These are phyloP conservation scores for Junonia oenone DNA, from an alignment of 2,888 invertebrate species.

Conservation along the genomic window DNA sequence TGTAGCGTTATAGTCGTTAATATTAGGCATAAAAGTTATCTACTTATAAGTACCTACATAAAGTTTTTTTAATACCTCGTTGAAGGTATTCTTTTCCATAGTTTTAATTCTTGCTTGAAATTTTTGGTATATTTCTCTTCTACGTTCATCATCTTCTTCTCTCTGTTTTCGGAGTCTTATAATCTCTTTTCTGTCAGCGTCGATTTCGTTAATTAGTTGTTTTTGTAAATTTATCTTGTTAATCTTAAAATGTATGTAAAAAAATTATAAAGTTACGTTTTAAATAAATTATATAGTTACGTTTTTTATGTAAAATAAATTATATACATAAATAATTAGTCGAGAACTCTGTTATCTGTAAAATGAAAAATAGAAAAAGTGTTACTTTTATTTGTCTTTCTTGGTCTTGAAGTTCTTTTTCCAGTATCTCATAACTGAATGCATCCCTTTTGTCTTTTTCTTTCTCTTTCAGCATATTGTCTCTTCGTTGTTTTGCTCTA, in stretches of 20 bases:
- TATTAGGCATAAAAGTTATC: too few relatives aligned
- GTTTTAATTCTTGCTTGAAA: constrained; percentile 40
- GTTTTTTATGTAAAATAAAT: too few relatives aligned
- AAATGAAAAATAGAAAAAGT: too few relatives aligned
- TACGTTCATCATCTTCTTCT: constrained; percentile 33
- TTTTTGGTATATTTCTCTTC: constrained; percentile 35
- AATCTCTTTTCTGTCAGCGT: constrained; percentile 31
- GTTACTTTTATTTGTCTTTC: constrained; percentile 17
- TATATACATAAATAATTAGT: too few relatives aligned
- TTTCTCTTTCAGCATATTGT: constrained; percentile 22
- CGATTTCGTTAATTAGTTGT: constrained; percentile 35
- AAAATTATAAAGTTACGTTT: too few relatives aligned
- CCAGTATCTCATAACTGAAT: neutral
- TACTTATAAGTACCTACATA: too few relatives aligned
- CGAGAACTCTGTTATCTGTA: too few relatives aligned
- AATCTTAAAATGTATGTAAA: constrained; percentile 22
- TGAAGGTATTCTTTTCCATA: too few relatives aligned
- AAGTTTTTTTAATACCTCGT: too few relatives aligned
- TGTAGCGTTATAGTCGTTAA: too few relatives aligned
- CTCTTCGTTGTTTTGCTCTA: constrained; percentile 34
- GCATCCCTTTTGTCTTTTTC: constrained; percentile 12
- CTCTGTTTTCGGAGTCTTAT: constrained; percentile 31
- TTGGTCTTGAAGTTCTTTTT: neutral
- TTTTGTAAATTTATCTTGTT: constrained; percentile 20
- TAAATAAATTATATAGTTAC: too few relatives aligned